phyloP scores from a whole-genome alignment of 2,888 invertebrate genomes.

The Ormyrus pomaceus region DNA sequence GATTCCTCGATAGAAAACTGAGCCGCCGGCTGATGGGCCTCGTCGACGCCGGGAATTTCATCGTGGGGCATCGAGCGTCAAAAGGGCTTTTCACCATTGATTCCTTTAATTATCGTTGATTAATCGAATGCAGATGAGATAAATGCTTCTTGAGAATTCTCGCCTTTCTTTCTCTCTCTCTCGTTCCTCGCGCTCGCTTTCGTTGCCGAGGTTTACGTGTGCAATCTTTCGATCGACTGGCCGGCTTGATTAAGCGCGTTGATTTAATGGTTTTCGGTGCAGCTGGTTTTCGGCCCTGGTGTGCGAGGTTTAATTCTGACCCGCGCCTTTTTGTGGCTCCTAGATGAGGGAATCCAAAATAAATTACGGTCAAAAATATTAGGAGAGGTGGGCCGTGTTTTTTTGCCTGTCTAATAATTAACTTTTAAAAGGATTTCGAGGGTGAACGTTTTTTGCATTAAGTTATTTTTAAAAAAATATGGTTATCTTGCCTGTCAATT shows the following conservation, averaged over 20 bases:
- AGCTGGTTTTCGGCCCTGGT: slow-evolving; percentile 21
- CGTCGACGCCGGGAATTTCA: slow-evolving; percentile 41
- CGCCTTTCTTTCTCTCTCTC: background rate
- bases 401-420: no score
- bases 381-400: no score
- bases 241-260: slow-evolving; percentile 48
- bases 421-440: no score
- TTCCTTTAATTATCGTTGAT: slow-evolving; percentile 52
- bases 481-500: no score
- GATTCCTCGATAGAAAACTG: no score
- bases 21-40: no score
- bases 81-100: slow-evolving; percentile 40
- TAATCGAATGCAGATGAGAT: slow-evolving; percentile 57
- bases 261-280: slow-evolving; percentile 50
- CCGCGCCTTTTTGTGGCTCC: no score
- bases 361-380: no score
- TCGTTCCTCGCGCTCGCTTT: slow-evolving; percentile 12
- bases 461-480: no score
- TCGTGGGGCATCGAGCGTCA: slow-evolving; percentile 48
- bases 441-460: no score
- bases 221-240: slow-evolving; percentile 44
- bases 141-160: slow-evolving; percentile 29
- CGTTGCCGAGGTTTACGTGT: slow-evolving; percentile 7
- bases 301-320: background rate
- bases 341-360: no score